Percentiles rank a stretch among this genome's conserved stretches.
Evolutionary conservation across 2,888 invertebrate species (phyloP).

Genomic region (Neoitamus cyanurus): DNA sequence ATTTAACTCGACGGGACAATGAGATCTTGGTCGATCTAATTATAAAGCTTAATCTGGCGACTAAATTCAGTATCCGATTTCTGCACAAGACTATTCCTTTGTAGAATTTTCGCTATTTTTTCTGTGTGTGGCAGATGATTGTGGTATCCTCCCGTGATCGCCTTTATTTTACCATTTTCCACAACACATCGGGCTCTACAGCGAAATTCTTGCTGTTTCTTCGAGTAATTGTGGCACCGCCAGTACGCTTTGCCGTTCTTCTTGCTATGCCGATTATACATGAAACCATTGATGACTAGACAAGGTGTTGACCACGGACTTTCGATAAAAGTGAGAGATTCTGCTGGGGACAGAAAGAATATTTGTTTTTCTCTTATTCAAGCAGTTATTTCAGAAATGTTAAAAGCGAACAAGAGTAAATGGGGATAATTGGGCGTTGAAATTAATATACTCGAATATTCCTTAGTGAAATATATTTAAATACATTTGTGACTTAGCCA

Average conservation of each 20-base stretch:
- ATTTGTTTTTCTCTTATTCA: conserved; percentile 29
- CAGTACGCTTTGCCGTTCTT: conserved; percentile 66
- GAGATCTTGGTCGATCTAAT: not conserved
- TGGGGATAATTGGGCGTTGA: not conserved
- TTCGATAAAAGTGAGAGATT: conserved; percentile 59
- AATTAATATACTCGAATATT: not conserved
- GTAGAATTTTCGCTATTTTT: conserved; percentile 64
- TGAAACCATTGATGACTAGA: conserved; percentile 62
- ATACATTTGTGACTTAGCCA: not conserved
- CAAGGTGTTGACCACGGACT: conserved; percentile 67
- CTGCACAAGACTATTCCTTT: conserved; percentile 59
- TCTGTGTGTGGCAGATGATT: conserved; percentile 66
- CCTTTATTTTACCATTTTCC: conserved; percentile 63
- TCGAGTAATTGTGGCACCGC: conserved; percentile 67
- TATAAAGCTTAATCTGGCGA: not conserved
- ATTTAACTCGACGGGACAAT: not conserved
- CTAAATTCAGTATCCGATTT: not conserved
- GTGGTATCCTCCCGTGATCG: conserved; percentile 63
- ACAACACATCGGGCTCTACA: conserved; percentile 66
- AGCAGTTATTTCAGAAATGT: not conserved
- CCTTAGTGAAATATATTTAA: not conserved
- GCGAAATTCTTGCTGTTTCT: conserved; percentile 61
- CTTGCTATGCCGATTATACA: conserved; percentile 66
- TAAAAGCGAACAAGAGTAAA: not conserved
- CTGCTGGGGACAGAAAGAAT: not conserved